phyloP scores from a whole-genome alignment of 2,797 vertebrate species.

The Hozukius guyotensis region DNA sequence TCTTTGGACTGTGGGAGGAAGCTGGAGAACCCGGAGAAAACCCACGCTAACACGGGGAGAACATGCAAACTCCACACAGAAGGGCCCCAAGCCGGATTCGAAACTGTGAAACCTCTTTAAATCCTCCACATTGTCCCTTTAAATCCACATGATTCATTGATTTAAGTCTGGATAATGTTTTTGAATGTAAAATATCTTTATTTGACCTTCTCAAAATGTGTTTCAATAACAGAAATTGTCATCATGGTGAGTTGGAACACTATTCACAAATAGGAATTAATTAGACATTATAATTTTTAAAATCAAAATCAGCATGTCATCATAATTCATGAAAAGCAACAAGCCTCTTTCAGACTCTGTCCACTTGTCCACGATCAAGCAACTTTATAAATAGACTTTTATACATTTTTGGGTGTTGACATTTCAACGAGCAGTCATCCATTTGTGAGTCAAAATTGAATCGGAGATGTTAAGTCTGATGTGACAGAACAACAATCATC shows the following conservation, averaged over 20 bases:
- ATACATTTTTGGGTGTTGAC: conserved; percentile 56
- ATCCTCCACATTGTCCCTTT: background rate
- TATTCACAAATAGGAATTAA: conserved; percentile 79
- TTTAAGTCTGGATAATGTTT: conserved; percentile 13
- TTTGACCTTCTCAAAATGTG: conserved; percentile 81
- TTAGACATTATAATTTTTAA: conserved; percentile 63
- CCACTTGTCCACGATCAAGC: conserved; percentile 53
- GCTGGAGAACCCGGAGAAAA: too few species aligned
- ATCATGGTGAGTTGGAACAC: conserved; percentile 73
- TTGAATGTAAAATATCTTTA: conserved; percentile 85
- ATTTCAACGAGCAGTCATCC: conserved; percentile 68
- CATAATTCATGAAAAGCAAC: conserved; percentile 66
- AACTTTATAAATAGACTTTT: conserved; percentile 66
- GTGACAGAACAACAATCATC: conserved; percentile 72
- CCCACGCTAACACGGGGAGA: too few species aligned
- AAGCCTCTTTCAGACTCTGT: conserved; percentile 54
- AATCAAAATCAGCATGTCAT: conserved; percentile 69
- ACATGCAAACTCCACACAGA: too few species aligned
- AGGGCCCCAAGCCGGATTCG: too few species aligned
- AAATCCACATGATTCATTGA: background rate
- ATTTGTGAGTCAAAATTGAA: conserved; percentile 64
- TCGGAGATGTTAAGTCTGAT: conserved; percentile 60
- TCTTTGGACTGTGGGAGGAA: too few species aligned
- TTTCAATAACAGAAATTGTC: conserved; percentile 78
- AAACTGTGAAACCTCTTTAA: background rate